Base-by-base conservation (phyloP, 1,140 invertebrate species). In the Drosophila serrata region DNA sequence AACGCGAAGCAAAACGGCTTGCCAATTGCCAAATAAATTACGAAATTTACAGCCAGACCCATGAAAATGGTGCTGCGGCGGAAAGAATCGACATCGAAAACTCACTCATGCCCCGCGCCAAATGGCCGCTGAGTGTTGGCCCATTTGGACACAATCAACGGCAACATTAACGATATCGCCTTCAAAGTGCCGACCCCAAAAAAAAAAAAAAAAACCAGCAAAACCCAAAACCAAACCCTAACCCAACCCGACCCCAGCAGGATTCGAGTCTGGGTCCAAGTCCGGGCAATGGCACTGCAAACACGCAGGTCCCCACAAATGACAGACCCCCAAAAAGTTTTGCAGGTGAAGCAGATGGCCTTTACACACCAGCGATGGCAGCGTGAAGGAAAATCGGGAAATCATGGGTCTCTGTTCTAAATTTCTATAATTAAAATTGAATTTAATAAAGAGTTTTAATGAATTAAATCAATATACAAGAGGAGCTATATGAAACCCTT, bases 131-230 rank as follows among this genome's bases (percentile, higher is more conserved):
- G 72, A 61, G 78, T 76, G 72, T 75, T 64, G 65, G 43, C 75
- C 75, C 75, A 78, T 79, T 79, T 87, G 82, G 84, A 67, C 84
- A 84, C 82, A 86, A 86, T 86, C 82, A 87, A 86, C 82, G 70
- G 82, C 75, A 87, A 87, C 85, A 88, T 88, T 88, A 88, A 88
- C 85, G 85, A 88, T 88, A 88, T 88, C 84, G 85, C 85, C 84
- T 77, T 88, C 80, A 80, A 88, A 84, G 67, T 77, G 84, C 79
- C 79, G 68, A 76, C 70, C 76, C 56, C 63, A n/a, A n/a, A n/a
- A n/a, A n/a, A n/a, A n/a, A n/a, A 29, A 33, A 33, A 37, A n/a
- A 29, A 33, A 33, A 37, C 35, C 35, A 4, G 24, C 35, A 51
- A 58, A 51, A 58, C 58, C 49, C 68, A 60, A 59, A 59, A 69